Base-by-base conservation (phyloP, 2,888 invertebrate species). In the Melinaea menophilus region DNA sequence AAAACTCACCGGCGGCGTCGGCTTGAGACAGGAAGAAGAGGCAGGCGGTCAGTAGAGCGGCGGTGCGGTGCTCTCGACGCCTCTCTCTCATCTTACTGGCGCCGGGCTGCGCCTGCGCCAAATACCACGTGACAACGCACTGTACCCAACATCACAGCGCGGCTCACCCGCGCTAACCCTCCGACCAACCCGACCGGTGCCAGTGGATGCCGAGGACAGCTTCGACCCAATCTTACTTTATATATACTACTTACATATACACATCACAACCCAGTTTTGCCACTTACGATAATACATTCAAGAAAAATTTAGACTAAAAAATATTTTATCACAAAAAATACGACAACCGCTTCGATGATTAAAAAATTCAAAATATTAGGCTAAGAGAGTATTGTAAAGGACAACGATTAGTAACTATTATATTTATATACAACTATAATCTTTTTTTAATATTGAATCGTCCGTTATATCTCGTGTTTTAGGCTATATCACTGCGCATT, bases 211-310 rank as follows among this genome's bases (percentile, higher is more conserved):
- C 68, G 60, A 60, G 61, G 55, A 13, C 55, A 59, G 51, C 22
- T 54, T 41, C n/a, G 48, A 46, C 64, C 56, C 54, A 34, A 72
- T 70, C 22, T 22, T 86, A 88, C 88, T 31, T 86, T 88, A 88
- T 41, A 41, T 41, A 41, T 7, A 37, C 7, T 37, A 86, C 86
- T 86, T 87, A 86, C 75, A 82, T 88, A 88, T 80, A 88, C 90
- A 90, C 90, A 90, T 90, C 90, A 90, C 90, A 90, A 90, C 90
- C 88, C 79, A 89, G 88, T 89, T 90, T 88, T 87, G 85, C 87
- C 88, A 89, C 88, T 86, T 87, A 84, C 75, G 79, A 77, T 72
- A 59, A 61, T 58, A 59, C 62, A 54, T 60, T 59, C 54, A 59
- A 65, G 58, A 61, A 41, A 61, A 62, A 62, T 61, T 59, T 60